Evolutionary conservation across 2,888 invertebrate genomes (phyloP), one percentile per base, ranked within the genome.

Genomic region (Macropis europaea): DNA sequence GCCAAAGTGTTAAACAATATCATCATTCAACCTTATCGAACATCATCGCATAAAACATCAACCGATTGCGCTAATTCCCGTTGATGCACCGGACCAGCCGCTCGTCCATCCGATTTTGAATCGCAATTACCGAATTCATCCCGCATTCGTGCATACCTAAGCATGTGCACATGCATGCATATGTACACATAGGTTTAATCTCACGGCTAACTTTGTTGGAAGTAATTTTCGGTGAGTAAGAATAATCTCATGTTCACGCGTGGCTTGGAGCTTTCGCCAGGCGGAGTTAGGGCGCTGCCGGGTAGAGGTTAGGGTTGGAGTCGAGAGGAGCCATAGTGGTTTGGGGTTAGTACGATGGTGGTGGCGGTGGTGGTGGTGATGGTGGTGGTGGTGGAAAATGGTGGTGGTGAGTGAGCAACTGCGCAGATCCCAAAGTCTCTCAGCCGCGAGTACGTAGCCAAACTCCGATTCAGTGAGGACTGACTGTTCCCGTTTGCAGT

Each of bases 371-470:
- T 26, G 50, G 57, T 24, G 57, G 52, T 15, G 42, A 54, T 28
- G 52, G 52, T 19, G 45, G 74, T 36, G 40, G 22, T 26, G 34
- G 42, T 30, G 43, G 57, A 43, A 15, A 54, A 32, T 54, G 47
- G 72, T 76, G 72, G 81, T 62, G 75, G 72, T 62, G 73, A 78
- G 76, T 53, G 76, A 73, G 76, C 81, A 78, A 81, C 82, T 85
- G 85, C 85, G 85, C 85, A 85, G 83, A 83, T 77, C 82, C 78
- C 76, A 45, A 76, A 79, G 77, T 77, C 83, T 82, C 82, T 76
- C 77, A 72, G 79, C 74, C 73, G 79, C 79, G 79, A 84, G 81
- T 76, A 82, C 79, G 80, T 77, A 77, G 77, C 73, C 79, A 71
- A 79, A 78, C 78, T 76, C 70, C 71, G 77, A 75, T 61, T 81